Base-by-base conservation (phyloP, 2,888 invertebrate genomes). In the Amaurobius ferox region DNA sequence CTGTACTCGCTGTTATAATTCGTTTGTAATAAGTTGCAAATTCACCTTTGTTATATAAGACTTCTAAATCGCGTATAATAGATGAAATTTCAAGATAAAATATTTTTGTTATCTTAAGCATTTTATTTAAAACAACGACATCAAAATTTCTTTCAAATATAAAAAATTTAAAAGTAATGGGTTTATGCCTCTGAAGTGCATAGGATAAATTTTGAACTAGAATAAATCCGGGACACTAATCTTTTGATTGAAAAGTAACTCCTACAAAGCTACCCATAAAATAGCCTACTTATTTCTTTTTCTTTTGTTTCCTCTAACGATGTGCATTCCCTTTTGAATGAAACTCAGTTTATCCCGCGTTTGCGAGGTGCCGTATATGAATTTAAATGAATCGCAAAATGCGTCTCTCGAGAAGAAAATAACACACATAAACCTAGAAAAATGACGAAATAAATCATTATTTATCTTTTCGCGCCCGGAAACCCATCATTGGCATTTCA, bases 401-500 rank as follows among this genome's bases (percentile, higher is more conserved):
- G 32, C 26, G 29, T 30, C 64, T 64, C 64, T 29, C 3, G 55
- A 40, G 68, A 39, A 48, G 66, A 67, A 71, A 67, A 48, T 62
- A 62, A 62, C 16, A 64, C 23, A 29, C 30, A 30, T 30, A 3
- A 16, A 64, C 30, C 29, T n/a, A 35, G 72, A 67, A 71, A 76
- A 67, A 28, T 28, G 66, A 48, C 13, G 72, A 39, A 70, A 83
- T 83, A 76, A 76, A 83, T 76, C 83, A 64, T 74, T 83, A 83
- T 83, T 83, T 83, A 83, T 83, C 81, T 76, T 76, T 64, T 44
- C 30, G 23, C 35, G 30, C 66, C 28, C 9, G 48, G 39, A 62
- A 83, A 71, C 64, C 83, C 83, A 77, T 83, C 83, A 83, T 76
- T 76, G 71, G 48, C 76, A 70, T 74, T 80, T 80, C 80, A 80